Conservation (phyloP, 2,888 invertebrate species). For the Anticlea derivata region DNA sequence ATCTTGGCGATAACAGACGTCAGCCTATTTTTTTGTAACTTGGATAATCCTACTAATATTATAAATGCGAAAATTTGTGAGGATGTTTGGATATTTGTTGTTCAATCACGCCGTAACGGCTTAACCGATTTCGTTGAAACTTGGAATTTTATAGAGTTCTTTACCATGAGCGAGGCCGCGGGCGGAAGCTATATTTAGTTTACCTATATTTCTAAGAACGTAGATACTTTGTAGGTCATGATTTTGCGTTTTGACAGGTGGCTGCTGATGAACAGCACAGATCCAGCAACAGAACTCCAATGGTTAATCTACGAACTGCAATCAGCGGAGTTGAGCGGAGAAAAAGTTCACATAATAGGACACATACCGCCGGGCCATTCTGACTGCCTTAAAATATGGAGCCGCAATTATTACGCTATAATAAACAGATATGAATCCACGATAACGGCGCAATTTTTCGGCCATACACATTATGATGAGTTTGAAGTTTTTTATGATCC, state of each 20-base stretch:
- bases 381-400: conserved; percentile 97
- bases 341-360: conserved; percentile 98
- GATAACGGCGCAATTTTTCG: conserved; percentile 96
- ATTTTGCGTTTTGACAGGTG: conserved; percentile 85
- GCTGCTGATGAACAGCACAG: conserved; percentile 96
- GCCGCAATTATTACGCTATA: conserved; percentile 95
- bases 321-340: conserved; percentile 95
- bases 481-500: conserved; percentile 97
- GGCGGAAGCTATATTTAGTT: too few species aligned
- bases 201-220: conserved; percentile 7
- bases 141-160: too few species aligned
- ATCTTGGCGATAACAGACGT: too few species aligned
- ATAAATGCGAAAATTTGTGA: too few species aligned
- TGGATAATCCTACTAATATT: too few species aligned
- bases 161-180: too few species aligned
- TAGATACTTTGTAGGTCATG: background rate
- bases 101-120: too few species aligned
- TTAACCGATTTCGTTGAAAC: too few species aligned
- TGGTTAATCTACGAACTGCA: conserved; percentile 98
- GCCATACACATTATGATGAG: conserved; percentile 97
- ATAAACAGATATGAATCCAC: conserved; percentile 95
- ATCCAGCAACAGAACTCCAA: conserved; percentile 96
- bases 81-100: too few species aligned
- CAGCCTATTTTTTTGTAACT: too few species aligned
- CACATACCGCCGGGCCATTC: conserved; percentile 98